Evolutionary conservation across 2,888 invertebrate genomes (phyloP).

Genomic region (Heliothis peltigera): DNA sequence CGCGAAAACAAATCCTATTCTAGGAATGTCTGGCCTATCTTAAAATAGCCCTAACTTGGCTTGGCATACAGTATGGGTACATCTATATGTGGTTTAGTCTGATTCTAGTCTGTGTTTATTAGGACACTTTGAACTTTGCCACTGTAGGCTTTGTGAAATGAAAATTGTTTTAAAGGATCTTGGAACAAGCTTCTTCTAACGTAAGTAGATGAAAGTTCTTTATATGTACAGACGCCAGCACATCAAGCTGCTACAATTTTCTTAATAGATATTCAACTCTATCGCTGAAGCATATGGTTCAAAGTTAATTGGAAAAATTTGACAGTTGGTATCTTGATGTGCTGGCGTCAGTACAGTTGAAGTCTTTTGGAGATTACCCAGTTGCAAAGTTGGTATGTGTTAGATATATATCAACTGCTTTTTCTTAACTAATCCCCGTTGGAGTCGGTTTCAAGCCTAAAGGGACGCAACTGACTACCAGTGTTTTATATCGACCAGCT

Average conservation of each 20-base stretch:
- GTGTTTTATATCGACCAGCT: no score
- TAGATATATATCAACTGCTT: no score
- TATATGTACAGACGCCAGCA: no score
- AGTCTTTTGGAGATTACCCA: not conserved
- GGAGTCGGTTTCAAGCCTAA: no score
- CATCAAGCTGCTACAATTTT: no score
- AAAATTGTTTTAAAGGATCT: conserved; percentile 17
- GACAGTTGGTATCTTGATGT: no score
- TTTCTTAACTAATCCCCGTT: no score
- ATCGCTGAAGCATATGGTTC: no score
- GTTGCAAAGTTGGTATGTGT: not conserved
- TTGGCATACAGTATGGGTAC: not conserved
- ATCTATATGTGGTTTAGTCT: conserved; percentile 6
- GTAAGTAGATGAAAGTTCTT: not conserved
- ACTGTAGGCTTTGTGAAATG: conserved; percentile 12
- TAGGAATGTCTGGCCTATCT: conserved; percentile 33
- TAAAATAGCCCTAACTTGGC: conserved; percentile 33
- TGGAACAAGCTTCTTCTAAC: conserved; percentile 3
- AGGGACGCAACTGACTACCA: no score
- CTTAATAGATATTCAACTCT: no score
- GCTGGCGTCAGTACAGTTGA: no score
- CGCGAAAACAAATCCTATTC: conserved; percentile 37
- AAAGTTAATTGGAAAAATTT: no score
- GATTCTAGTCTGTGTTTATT: conserved; percentile 25
- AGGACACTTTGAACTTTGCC: conserved; percentile 23